Percentiles rank a stretch among this genome's conserved stretches.
Conservation (phyloP, 2,888 invertebrate genomes). For the Cryptocheilus praepositus region DNA sequence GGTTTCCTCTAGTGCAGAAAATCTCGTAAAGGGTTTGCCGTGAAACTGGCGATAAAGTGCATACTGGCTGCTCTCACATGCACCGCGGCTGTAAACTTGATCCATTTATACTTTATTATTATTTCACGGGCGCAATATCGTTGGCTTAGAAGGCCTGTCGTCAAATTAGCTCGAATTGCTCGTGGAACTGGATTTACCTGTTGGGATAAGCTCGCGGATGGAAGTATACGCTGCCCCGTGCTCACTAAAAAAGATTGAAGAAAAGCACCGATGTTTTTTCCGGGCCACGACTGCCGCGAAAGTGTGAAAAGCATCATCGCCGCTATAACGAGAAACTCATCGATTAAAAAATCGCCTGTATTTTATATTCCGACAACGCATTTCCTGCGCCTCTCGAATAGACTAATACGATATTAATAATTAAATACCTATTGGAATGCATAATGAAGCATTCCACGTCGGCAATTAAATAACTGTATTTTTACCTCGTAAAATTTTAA, state of each 20-base stretch:
- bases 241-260: too few relatives aligned
- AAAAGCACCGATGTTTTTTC: neutral
- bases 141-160: conserved; percentile 63
- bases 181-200: conserved; percentile 64
- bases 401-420: too few relatives aligned
- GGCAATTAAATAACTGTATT: too few relatives aligned
- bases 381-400: too few relatives aligned
- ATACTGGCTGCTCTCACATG: conserved; percentile 52
- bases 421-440: too few relatives aligned
- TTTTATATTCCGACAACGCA: too few relatives aligned
- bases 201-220: conserved; percentile 22
- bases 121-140: conserved; percentile 73
- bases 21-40: conserved; percentile 48
- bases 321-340: too few relatives aligned
- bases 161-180: conserved; percentile 72
- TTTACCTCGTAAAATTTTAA: too few relatives aligned
- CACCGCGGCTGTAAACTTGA: conserved; percentile 69
- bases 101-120: conserved; percentile 75
- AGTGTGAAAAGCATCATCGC: too few relatives aligned
- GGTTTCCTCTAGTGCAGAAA: conserved; percentile 23
- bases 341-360: too few relatives aligned
- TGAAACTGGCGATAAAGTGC: conserved; percentile 62
- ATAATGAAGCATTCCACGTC: too few relatives aligned
- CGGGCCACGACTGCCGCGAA: neutral
- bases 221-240: too few relatives aligned